Percentiles rank a stretch among this genome's conserved stretches.
Conservation (phyloP, 2,888 invertebrate species). For the Pardosa pseudoannulata region DNA sequence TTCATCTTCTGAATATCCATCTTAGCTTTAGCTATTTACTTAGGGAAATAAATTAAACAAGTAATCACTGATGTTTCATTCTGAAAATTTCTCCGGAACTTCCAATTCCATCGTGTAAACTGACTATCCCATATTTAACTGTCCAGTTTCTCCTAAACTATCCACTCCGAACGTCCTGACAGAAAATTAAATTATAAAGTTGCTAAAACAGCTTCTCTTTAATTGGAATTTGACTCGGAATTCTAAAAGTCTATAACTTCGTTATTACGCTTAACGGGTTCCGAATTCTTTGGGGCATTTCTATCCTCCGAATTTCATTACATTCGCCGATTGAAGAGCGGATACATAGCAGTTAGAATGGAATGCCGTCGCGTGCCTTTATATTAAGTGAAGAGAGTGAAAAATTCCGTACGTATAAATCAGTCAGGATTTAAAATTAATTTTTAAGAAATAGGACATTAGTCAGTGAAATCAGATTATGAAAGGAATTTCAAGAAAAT, state of each 20-base stretch:
- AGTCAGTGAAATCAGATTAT: no score
- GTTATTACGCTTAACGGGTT: not conserved
- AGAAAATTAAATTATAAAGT: not conserved
- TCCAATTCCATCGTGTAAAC: no score
- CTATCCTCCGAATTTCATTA: not conserved
- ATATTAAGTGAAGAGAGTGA: not conserved
- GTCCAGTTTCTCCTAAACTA: no score
- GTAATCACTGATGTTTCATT: no score
- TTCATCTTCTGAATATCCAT: no score
- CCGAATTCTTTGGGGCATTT: not conserved
- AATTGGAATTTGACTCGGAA: constrained; percentile 2
- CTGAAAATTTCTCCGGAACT: no score
- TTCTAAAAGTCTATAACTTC: not conserved
- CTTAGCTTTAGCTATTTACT: no score
- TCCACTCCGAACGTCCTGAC: not conserved
- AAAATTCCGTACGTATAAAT: not conserved
- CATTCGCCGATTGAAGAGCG: not conserved
- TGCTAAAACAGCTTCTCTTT: not conserved
- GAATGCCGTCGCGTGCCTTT: not conserved
- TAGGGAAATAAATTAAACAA: no score
- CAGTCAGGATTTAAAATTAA: no score
- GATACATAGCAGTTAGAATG: not conserved
- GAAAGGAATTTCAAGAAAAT: no score
- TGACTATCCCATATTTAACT: no score
- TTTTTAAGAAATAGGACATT: no score